Conservation (phyloP, 64 coral and sea anemone genomes). For the Porites australiensis region DNA sequence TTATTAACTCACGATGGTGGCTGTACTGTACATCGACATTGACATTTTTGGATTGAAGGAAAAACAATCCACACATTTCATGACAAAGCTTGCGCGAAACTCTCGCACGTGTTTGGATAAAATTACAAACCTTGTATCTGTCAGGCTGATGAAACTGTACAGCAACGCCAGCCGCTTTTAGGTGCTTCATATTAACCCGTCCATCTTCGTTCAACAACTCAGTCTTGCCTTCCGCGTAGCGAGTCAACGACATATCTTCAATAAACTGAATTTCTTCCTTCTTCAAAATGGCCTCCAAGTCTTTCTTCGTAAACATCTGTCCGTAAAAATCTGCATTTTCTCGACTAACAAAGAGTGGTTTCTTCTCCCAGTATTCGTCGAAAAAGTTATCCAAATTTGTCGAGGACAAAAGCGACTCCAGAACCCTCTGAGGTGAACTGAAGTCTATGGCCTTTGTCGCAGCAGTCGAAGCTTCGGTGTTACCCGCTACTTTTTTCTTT, state of each 20-base stretch:
- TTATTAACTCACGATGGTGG: too few relatives aligned
- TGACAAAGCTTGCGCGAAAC: too few relatives aligned
- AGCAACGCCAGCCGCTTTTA: constrained; percentile 68
- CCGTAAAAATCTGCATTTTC: constrained; percentile 78
- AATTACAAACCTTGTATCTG: constrained; percentile 79
- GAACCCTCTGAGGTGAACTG: constrained; percentile 40
- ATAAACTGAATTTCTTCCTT: constrained; percentile 76
- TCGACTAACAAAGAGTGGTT: constrained; percentile 76
- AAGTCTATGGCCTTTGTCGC: constrained; percentile 54
- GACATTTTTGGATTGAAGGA: too few relatives aligned
- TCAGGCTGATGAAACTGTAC: constrained; percentile 93
- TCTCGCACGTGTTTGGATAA: neutral
- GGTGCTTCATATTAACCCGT: constrained; percentile 51
- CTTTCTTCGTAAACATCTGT: constrained; percentile 67
- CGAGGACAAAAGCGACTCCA: constrained; percentile 72
- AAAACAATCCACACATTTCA: too few relatives aligned
- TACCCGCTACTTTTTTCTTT: constrained; percentile 60
- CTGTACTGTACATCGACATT: too few relatives aligned
- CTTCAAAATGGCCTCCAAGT: constrained; percentile 77
- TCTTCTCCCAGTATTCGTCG: constrained; percentile 82
- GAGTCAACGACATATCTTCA: constrained; percentile 80
- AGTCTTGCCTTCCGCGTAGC: constrained; percentile 82
- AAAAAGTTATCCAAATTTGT: constrained; percentile 63
- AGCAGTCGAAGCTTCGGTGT: constrained; percentile 38
- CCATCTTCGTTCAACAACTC: constrained; percentile 64